Conservation (phyloP, 2,797 vertebrate genomes). For the Sebastes kiyomatsui region DNA sequence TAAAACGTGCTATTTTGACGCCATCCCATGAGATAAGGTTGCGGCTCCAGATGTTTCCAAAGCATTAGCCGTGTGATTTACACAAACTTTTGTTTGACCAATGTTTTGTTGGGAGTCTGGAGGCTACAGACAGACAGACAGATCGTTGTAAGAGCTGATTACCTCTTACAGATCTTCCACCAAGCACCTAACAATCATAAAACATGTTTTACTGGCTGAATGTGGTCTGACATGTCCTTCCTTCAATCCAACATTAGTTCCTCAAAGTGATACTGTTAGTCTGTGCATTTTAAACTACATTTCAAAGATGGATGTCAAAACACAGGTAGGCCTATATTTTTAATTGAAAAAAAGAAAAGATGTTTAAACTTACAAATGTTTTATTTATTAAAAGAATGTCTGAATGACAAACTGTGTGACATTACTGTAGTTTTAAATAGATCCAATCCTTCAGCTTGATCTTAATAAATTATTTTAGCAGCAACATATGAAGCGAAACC, state of each 20-base stretch:
- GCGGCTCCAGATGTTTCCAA: no score
- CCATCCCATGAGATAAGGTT: no score
- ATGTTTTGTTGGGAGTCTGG: no score
- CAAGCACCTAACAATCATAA: neutral
- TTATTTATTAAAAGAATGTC: neutral
- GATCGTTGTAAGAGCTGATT: no score
- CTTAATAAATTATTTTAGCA: neutral
- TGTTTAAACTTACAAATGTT: neutral
- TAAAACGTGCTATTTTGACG: no score
- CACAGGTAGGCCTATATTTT: neutral
- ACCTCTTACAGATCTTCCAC: no score
- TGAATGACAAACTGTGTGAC: neutral
- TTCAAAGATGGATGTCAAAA: neutral
- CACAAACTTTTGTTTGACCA: no score
- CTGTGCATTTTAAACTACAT: neutral
- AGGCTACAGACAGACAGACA: no score
- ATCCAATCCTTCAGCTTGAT: neutral
- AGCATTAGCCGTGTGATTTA: no score
- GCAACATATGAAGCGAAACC: slow-evolving; percentile 3
- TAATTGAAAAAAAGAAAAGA: neutral
- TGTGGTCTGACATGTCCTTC: neutral
- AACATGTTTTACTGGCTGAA: neutral
- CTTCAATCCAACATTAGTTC: neutral
- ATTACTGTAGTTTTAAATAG: neutral
- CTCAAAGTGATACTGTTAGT: neutral